A percentile compares a stretch with the other conserved stretches of the same genome.
Evolutionary conservation across 2,113 vertebrate species (phyloP).

Genomic region (Lutjanus erythropterus): DNA sequence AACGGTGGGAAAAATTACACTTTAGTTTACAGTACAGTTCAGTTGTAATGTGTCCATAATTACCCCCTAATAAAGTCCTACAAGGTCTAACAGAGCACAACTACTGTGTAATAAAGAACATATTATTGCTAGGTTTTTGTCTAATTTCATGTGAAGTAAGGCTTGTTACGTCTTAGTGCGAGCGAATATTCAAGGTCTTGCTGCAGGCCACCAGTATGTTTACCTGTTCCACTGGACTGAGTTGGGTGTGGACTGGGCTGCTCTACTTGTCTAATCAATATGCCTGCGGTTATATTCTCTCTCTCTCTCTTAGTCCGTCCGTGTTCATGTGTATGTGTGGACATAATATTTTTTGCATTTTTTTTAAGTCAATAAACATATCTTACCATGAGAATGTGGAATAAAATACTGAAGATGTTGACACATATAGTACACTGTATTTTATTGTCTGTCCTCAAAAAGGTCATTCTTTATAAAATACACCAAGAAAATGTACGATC

Average conservation of each 20-base stretch:
- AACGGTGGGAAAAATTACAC: no score
- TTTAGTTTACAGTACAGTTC: no score
- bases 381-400: neutral
- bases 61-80: no score
- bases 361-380: neutral
- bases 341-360: neutral
- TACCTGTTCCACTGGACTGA: neutral
- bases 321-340: neutral
- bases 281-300: neutral
- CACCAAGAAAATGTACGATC: neutral
- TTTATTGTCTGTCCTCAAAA: neutral
- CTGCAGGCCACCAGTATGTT: neutral
- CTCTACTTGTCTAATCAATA: constrained; percentile 25
- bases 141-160: no score
- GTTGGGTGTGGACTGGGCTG: neutral
- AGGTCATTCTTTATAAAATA: neutral
- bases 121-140: no score
- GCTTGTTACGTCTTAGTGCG: no score
- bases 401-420: neutral
- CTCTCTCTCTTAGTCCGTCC: neutral
- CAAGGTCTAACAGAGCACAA: no score
- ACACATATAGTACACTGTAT: neutral
- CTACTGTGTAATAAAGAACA: no score
- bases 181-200: neutral
- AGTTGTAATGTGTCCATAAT: no score